These are phyloP conservation scores for Cossypha dichroa DNA, from an alignment of 2,797 vertebrate species.

Conservation along the genomic window DNA sequence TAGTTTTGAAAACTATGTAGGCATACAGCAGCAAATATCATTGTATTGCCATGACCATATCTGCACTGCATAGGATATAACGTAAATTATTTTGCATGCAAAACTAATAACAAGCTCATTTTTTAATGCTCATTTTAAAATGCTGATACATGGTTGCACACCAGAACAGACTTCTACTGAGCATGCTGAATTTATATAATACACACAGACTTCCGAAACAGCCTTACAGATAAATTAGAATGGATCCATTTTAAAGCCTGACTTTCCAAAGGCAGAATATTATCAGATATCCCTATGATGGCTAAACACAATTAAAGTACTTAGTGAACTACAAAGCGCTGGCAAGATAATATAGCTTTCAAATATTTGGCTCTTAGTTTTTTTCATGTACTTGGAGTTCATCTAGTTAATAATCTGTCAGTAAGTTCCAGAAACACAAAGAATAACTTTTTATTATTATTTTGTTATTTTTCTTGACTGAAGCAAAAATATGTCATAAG, in stretches of 20 bases:
- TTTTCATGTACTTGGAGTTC: neutral
- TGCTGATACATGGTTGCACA: neutral
- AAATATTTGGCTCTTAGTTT: neutral
- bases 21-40: constrained; percentile 49
- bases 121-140: neutral
- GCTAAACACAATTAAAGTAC: neutral
- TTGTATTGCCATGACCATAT: neutral
- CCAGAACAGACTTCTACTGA: neutral
- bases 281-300: neutral
- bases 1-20: constrained; percentile 57
- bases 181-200: neutral
- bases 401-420: neutral
- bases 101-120: neutral
- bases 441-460: neutral
- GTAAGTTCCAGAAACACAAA: neutral
- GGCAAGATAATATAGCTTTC: neutral
- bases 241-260: neutral
- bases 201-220: neutral
- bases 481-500: constrained; percentile 3
- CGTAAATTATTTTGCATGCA: neutral
- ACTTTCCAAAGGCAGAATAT: neutral
- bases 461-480: constrained; percentile 7
- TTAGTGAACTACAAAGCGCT: neutral
- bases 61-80: neutral
- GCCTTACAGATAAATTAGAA: neutral